These are phyloP conservation scores for Lochmaea crataegi DNA, from an alignment of 2,888 invertebrate species.

Conservation along the genomic window DNA sequence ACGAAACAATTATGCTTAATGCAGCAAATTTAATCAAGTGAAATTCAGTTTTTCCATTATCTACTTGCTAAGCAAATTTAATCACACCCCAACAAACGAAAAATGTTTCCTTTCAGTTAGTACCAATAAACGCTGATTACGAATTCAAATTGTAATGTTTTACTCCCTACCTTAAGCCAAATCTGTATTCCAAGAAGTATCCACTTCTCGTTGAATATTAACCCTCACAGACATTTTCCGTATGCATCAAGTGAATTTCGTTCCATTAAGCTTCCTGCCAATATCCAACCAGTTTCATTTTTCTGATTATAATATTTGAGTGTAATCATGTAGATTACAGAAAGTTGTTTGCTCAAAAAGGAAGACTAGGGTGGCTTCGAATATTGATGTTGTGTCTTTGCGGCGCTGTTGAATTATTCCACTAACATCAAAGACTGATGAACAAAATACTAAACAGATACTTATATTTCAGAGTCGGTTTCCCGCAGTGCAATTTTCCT, in stretches of 20 bases:
- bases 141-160: background rate
- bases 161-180: background rate
- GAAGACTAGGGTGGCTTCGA: conserved; percentile 24
- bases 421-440: conserved; percentile 31
- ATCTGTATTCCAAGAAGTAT: conserved; percentile 11
- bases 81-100: background rate
- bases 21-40: background rate
- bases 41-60: background rate
- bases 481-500: background rate
- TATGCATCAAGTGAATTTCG: conserved; percentile 31
- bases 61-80: background rate
- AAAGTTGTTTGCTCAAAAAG: conserved; percentile 35
- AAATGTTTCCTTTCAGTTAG: background rate
- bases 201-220: conserved; percentile 11
- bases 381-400: conserved; percentile 33
- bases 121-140: background rate
- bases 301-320: conserved; percentile 35
- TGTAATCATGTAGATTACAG: conserved; percentile 34
- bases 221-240: conserved; percentile 17
- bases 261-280: conserved; percentile 30
- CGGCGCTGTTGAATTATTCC: conserved; percentile 26
- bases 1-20: background rate
- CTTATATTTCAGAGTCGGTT: conserved; percentile 1
- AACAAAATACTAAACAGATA: conserved; percentile 32
- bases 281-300: conserved; percentile 30